phyloP scores from a whole-genome alignment of 2,888 invertebrate species.

The Microchrysa polita region DNA sequence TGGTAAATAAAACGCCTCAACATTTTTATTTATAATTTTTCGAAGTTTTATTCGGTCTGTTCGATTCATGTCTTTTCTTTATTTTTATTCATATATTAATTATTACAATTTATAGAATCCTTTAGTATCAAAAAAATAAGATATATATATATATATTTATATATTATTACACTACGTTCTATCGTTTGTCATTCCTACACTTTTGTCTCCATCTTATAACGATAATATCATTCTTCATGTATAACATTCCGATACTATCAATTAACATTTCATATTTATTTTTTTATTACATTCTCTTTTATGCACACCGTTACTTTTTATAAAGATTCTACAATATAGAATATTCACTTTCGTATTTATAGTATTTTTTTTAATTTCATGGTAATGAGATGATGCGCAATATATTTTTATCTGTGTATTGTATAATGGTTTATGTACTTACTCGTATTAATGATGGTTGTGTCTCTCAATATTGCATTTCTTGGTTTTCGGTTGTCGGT shows the following conservation, averaged over 20 bases:
- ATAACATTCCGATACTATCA: conserved; percentile 45
- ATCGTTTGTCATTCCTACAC: conserved; percentile 3
- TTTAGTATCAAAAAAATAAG: conserved; percentile 44
- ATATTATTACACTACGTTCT: conserved; percentile 25
- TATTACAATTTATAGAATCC: conserved; percentile 38
- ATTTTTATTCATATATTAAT: too few species aligned
- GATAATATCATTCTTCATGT: conserved; percentile 44
- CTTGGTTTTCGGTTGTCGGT: too few species aligned
- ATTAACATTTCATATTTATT: conserved; percentile 39
- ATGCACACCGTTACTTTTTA: conserved; percentile 41
- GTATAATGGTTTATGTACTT: too few species aligned
- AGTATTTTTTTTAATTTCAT: too few species aligned
- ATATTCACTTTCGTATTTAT: conserved; percentile 33
- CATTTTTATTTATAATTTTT: conserved; percentile 3
- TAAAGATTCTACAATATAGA: conserved; percentile 42
- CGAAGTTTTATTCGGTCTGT: conserved; percentile 27
- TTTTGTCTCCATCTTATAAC: conserved; percentile 33
- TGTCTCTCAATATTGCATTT: too few species aligned
- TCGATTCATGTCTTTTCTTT: neutral
- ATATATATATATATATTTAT: conserved; percentile 14
- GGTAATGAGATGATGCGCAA: too few species aligned
- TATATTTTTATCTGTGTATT: too few species aligned
- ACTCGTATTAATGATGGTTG: too few species aligned
- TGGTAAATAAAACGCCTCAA: too few species aligned
- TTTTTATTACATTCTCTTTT: conserved; percentile 45